Evolutionary conservation across 2,888 invertebrate species (phyloP), one percentile per base, ranked within the genome.

Genomic region (Drosophila conformis): DNA sequence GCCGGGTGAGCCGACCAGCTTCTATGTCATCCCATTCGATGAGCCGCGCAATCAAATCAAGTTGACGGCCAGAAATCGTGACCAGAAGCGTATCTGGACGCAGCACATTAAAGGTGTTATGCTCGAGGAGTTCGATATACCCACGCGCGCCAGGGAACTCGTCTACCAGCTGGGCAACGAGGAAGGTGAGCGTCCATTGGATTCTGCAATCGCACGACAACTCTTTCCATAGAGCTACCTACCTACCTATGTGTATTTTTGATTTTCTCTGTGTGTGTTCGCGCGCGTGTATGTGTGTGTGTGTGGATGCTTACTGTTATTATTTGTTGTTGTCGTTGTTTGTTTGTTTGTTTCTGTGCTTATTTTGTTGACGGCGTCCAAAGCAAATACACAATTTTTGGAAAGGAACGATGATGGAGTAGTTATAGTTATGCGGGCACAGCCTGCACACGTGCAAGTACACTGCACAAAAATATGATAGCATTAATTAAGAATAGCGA

Each of bases 21-120:
- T 99, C 94, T 98, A 99, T 94, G 97, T 99, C 84, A 97, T 99
- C 91, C 98, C 99, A 52, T 99, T 98, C 94, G 98, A 99, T 94
- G 98, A 98, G 94, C 98, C 98, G 71, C 95, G 97, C 69, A 94
- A 96, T 67, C 98, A 98, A 93, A 97, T 98, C 91, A 98, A 98
- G 85, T 82, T 93, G 89, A 93, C 93, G 69, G 93, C 93, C 67
- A 89, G 91, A 85, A 93, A 93, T 92, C 93, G 93, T 89, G 93
- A 93, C 89, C 93, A 93, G 84, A 93, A 93, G 90, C 92, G 93
- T 69, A 87, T 92, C 63, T 93, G 93, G 93, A 93, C 93, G 79
- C 93, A 93, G 82, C 92, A 93, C 86, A 92, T 93, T 77, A 93
- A 93, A 87, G 94, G 98, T 93, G 98, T 98, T 42, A 98, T 99